phyloP scores from a whole-genome alignment of 2,113 vertebrate genomes.

The Hystrix brachyura region DNA sequence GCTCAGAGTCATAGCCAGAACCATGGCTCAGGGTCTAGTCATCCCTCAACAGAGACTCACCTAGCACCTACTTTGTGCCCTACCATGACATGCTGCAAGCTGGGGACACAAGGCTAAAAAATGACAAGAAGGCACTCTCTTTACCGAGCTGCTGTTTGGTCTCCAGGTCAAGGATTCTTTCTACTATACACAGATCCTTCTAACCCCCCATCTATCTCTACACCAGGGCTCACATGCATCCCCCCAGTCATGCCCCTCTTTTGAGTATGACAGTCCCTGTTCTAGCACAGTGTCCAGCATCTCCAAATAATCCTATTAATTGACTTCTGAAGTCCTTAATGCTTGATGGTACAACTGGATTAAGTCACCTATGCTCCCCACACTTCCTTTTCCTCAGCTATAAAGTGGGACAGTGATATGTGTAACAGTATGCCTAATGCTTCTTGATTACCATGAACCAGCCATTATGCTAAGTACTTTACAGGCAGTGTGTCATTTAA shows the following conservation, averaged over 20 bases:
- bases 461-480: background rate
- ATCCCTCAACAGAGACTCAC: background rate
- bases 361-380: background rate
- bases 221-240: background rate
- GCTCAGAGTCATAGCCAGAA: background rate
- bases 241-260: background rate
- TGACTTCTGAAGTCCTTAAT: background rate
- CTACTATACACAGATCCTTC: background rate
- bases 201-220: no score
- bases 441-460: background rate
- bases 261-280: background rate
- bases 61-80: rapidly evolving
- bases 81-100: background rate
- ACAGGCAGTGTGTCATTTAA: background rate
- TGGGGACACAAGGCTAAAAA: background rate
- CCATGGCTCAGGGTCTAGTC: background rate
- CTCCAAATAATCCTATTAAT: background rate
- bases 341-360: background rate
- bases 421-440: background rate
- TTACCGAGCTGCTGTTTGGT: background rate
- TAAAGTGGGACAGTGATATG: background rate
- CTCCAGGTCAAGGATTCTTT: background rate
- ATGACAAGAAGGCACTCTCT: background rate
- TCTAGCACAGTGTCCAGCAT: background rate
- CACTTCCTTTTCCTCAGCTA: background rate